Evolutionary conservation across 2,797 vertebrate genomes (phyloP), one percentile per base, ranked within the genome.

Genomic region (Rachycentron canadum): DNA sequence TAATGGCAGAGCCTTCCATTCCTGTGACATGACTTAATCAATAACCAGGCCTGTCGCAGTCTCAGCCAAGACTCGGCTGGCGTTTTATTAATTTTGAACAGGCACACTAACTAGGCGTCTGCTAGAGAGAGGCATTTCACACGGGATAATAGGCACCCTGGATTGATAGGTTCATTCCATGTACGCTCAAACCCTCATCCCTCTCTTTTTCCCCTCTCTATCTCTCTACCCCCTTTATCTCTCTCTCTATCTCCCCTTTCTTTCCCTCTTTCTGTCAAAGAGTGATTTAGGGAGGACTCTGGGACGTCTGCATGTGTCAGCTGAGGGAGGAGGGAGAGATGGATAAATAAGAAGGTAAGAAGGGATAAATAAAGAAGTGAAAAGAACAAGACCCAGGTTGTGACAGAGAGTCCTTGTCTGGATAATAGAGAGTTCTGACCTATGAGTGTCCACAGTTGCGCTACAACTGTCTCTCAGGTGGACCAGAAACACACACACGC

Each of bases 111-210:
- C 95, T 96, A 96, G 95, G 91, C 91, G 85, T 87, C 94, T 93
- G 89, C 90, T 92, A 90, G 93, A 86, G 84, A 92, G 93, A 95
- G 89, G 93, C 93, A 91, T 95, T 94, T 94, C 92, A 90, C 91
- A 91, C 76, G 36, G 90, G 93, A 94, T 96, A 95, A 95, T 95
- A 95, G 94, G 91, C 93, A 90, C 81, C 78, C 79, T 91, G 94
- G 95, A 95, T 95, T 96, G 94, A 96, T 95, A 94, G 95, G 94
- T 95, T 95, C 92, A 95, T 95, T 95, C 94, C 92, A 94, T 92
- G 91, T 90, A 91, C 80, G 81, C 88, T 92, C 93, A 91, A 92
- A 89, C 81, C 86, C 92, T 91, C 92, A 91, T 91, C 92, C 90
- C 90, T 92, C 92, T 91, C 88, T 87, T 86, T 88, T 86, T 76